phyloP scores from a whole-genome alignment of 2,113 vertebrate genomes.

The Psammodynastes pulverulentus region DNA sequence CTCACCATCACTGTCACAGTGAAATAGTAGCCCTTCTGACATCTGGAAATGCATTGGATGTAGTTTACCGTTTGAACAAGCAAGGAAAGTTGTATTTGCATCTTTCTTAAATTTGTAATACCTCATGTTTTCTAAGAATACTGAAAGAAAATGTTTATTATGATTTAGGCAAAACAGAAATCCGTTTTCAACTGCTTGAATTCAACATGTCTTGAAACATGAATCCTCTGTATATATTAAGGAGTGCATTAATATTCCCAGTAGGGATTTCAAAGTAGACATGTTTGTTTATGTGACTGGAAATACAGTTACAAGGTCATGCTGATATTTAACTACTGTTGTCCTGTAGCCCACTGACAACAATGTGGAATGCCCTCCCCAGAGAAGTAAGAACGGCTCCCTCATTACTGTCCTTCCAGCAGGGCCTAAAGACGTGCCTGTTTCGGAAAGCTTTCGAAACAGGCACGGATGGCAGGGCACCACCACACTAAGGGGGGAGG shows the following conservation, averaged over 20 bases:
- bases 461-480: too few species aligned
- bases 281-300: neutral
- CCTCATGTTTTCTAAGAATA: neutral
- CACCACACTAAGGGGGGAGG: too few species aligned
- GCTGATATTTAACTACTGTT: slow-evolving; percentile 18
- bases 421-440: too few species aligned
- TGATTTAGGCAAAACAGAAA: neutral
- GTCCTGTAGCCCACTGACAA: neutral
- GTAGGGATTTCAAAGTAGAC: neutral
- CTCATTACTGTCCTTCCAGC: too few species aligned
- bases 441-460: too few species aligned
- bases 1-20: too few species aligned
- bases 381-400: too few species aligned
- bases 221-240: neutral
- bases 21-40: neutral
- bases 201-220: neutral
- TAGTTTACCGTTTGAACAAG: neutral
- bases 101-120: neutral
- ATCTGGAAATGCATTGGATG: neutral
- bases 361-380: too few species aligned
- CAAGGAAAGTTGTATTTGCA: neutral
- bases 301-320: neutral
- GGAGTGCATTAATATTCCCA: neutral
- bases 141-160: neutral
- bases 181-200: neutral